Evolutionary conservation across 1,140 invertebrate genomes (phyloP).

Genomic region (Chlorops oryzae): DNA sequence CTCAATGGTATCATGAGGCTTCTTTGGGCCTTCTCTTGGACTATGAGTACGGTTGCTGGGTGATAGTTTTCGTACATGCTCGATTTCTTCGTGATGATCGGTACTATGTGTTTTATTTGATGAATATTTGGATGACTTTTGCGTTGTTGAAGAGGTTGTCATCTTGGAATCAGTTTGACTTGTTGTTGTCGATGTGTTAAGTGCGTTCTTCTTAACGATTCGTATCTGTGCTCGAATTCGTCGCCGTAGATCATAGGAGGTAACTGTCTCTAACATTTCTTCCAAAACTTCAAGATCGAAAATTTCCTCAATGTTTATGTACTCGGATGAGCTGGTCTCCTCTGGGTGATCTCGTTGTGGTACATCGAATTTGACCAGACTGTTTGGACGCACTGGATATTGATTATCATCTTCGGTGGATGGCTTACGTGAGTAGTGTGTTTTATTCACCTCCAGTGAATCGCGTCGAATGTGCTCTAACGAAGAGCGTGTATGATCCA

Average conservation of each 20-base stretch:
- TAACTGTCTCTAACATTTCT: slow-evolving; percentile 64
- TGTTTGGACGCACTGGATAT: slow-evolving; percentile 34
- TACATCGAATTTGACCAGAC: slow-evolving; percentile 58
- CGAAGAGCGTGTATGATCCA: slow-evolving; percentile 45
- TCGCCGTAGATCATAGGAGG: slow-evolving; percentile 65
- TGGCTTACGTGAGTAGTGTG: slow-evolving; percentile 35
- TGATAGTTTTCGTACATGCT: neutral
- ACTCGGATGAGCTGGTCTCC: slow-evolving; percentile 32
- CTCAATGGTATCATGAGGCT: no score
- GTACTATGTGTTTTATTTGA: slow-evolving; percentile 6
- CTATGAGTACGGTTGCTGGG: slow-evolving; percentile 11
- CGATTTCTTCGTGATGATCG: slow-evolving; percentile 3
- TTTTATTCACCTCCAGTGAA: slow-evolving; percentile 41
- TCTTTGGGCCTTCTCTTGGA: slow-evolving; percentile 12
- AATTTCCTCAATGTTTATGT: slow-evolving; percentile 61
- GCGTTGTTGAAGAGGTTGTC: slow-evolving; percentile 6
- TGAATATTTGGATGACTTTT: no score
- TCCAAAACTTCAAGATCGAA: slow-evolving; percentile 63
- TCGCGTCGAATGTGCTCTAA: slow-evolving; percentile 43
- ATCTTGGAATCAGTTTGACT: slow-evolving; percentile 1
- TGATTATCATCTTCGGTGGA: slow-evolving; percentile 28
- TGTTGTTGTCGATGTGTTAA: slow-evolving; percentile 29
- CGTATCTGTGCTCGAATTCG: slow-evolving; percentile 69
- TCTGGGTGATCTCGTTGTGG: slow-evolving; percentile 17
- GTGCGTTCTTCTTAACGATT: slow-evolving; percentile 54